Percentiles rank a stretch among this genome's conserved stretches.
These are phyloP conservation scores for Sinelater perroti DNA, from an alignment of 2,888 invertebrate species.

Conservation along the genomic window DNA sequence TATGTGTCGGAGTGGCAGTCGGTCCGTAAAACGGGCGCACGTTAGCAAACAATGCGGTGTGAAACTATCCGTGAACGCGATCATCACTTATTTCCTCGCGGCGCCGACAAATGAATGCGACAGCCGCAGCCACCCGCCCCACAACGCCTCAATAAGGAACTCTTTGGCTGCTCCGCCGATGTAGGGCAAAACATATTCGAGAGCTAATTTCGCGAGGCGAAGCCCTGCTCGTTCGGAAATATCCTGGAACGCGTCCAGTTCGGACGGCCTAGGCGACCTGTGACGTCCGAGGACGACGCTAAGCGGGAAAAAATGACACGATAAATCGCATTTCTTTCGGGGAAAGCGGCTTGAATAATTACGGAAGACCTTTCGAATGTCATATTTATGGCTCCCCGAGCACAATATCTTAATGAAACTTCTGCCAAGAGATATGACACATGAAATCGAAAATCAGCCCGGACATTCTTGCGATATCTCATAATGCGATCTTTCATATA, in stretches of 20 bases:
- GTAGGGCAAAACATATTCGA: slow-evolving; percentile 13
- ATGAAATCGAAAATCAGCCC: too few species aligned
- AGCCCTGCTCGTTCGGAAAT: background rate
- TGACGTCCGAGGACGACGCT: too few species aligned
- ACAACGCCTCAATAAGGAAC: slow-evolving; percentile 23
- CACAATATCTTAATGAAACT: too few species aligned
- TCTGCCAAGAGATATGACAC: too few species aligned
- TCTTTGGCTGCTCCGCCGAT: slow-evolving; percentile 19
- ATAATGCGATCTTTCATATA: too few species aligned
- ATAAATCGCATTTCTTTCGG: too few species aligned
- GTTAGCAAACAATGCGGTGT: slow-evolving; percentile 41
- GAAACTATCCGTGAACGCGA: slow-evolving; percentile 44
- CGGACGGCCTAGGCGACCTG: background rate
- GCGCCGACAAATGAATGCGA: slow-evolving; percentile 42
- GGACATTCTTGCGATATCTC: too few species aligned
- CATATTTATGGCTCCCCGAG: too few species aligned
- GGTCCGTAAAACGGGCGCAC: slow-evolving; percentile 32
- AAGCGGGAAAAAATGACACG: too few species aligned
- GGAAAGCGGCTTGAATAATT: too few species aligned
- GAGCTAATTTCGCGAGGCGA: slow-evolving; percentile 16
- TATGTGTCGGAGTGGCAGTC: slow-evolving; percentile 23
- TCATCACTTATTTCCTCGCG: slow-evolving; percentile 42
- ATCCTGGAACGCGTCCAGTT: background rate
- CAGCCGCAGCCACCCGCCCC: slow-evolving; percentile 30
- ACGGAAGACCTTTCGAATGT: too few species aligned